These are phyloP conservation scores for Stylophora pistillata DNA, from an alignment of 64 coral and sea anemone genomes.

Conservation along the genomic window DNA sequence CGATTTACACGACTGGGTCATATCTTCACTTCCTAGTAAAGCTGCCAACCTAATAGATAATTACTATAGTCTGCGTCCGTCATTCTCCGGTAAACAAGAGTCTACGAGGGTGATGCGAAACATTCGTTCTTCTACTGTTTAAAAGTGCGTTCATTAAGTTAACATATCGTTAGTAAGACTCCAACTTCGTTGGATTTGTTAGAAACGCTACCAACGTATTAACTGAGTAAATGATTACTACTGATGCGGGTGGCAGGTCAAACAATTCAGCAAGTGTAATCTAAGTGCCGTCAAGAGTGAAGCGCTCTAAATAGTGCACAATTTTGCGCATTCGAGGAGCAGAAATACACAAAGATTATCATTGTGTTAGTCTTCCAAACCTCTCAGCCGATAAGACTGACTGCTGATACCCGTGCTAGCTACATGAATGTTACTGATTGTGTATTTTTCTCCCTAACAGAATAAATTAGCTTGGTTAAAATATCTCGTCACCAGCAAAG, in stretches of 20 bases:
- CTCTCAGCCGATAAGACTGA: too few relatives aligned
- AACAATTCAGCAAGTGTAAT: neutral
- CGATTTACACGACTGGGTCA: too few relatives aligned
- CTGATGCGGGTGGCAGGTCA: slow-evolving; percentile 27
- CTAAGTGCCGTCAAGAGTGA: neutral
- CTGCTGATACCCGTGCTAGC: too few relatives aligned
- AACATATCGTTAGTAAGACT: neutral
- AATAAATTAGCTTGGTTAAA: too few relatives aligned
- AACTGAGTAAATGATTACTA: neutral
- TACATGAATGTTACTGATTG: too few relatives aligned
- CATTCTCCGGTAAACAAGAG: too few relatives aligned
- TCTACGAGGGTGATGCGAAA: neutral
- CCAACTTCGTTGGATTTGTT: neutral
- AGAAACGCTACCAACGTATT: neutral
- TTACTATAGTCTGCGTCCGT: neutral
- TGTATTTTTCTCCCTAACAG: too few relatives aligned
- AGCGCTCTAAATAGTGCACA: neutral
- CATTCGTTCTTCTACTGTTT: neutral
- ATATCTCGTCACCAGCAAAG: too few relatives aligned
- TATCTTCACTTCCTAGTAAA: too few relatives aligned
- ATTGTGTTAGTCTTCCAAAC: too few relatives aligned
- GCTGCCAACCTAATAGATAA: neutral
- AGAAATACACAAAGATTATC: neutral
- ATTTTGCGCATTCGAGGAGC: neutral
- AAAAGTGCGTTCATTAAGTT: neutral